Evolutionary conservation across 2,888 invertebrate genomes (phyloP).

Genomic region (Linnaemya vulpina): DNA sequence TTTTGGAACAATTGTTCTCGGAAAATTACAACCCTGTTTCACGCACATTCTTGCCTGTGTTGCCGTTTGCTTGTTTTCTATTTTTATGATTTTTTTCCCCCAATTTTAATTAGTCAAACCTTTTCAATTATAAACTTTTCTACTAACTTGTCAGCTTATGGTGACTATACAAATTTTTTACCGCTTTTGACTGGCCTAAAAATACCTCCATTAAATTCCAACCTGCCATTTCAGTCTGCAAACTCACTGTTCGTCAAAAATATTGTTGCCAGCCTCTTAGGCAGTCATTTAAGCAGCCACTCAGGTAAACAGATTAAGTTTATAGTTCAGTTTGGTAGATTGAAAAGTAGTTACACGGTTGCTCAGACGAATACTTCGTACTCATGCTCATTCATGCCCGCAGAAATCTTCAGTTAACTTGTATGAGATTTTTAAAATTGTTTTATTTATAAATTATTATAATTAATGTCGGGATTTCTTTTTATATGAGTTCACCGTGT

Average conservation of each 20-base stretch:
- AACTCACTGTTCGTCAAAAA: slow-evolving; percentile 16
- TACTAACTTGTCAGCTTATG: too few species aligned
- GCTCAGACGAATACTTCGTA: background rate
- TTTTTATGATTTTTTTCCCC: too few species aligned
- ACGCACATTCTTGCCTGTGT: too few species aligned
- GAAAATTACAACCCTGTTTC: too few species aligned
- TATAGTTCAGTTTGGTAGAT: slow-evolving; percentile 16
- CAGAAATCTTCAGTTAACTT: background rate
- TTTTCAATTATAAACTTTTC: too few species aligned
- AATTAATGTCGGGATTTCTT: slow-evolving; percentile 39
- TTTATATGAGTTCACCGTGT: slow-evolving; percentile 2
- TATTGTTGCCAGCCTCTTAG: slow-evolving; percentile 6
- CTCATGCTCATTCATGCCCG: slow-evolving; percentile 23
- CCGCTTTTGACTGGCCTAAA: too few species aligned
- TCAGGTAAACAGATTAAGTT: slow-evolving; percentile 30
- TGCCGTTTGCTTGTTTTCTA: too few species aligned
- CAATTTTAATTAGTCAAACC: too few species aligned
- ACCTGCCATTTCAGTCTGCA: background rate
- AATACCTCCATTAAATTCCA: too few species aligned
- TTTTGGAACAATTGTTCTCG: too few species aligned
- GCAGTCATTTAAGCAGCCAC: background rate
- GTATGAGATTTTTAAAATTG: slow-evolving; percentile 32
- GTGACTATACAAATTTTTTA: too few species aligned
- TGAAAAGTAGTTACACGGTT: slow-evolving; percentile 12
- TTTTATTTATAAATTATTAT: slow-evolving; percentile 8